A percentile compares a stretch with the other conserved stretches of the same genome.
These are phyloP conservation scores for Carpatolechia fugitivella DNA, from an alignment of 2,888 invertebrate species.

Conservation along the genomic window DNA sequence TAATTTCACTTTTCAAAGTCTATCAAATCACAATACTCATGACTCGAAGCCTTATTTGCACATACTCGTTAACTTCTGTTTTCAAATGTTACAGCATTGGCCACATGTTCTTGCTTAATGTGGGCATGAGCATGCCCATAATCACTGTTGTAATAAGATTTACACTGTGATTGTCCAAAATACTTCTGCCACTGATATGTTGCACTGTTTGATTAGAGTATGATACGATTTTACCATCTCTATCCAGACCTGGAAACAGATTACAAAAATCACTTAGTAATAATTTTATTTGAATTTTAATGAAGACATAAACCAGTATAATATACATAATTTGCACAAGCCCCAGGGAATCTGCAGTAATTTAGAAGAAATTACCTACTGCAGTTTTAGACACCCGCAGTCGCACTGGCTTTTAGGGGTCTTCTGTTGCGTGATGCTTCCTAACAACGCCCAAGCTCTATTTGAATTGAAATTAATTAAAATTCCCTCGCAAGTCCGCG, in stretches of 20 bases:
- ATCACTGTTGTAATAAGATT: conserved; percentile 90
- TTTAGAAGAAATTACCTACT: no score
- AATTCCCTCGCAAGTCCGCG: no score
- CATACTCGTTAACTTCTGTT: no score
- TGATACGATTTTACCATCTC: conserved; percentile 85
- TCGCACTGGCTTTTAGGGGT: no score
- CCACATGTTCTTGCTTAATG: conserved; percentile 69
- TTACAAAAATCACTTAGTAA: neutral
- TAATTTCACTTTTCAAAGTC: no score
- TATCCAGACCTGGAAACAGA: conserved; percentile 81
- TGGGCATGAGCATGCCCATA: conserved; percentile 85
- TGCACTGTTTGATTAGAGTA: conserved; percentile 83
- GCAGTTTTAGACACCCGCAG: no score
- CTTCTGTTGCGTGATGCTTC: no score
- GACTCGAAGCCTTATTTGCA: no score
- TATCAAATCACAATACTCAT: no score
- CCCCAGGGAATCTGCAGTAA: no score
- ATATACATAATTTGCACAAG: neutral
- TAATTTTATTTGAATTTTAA: neutral
- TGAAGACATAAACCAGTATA: neutral
- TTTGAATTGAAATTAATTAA: no score
- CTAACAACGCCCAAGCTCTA: no score
- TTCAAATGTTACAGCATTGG: conserved; percentile 36
- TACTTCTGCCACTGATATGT: conserved; percentile 86
- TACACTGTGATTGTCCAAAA: conserved; percentile 93